Evolutionary conservation across 2,797 vertebrate genomes (phyloP).

Genomic region (Microctenopoma lineatum): DNA sequence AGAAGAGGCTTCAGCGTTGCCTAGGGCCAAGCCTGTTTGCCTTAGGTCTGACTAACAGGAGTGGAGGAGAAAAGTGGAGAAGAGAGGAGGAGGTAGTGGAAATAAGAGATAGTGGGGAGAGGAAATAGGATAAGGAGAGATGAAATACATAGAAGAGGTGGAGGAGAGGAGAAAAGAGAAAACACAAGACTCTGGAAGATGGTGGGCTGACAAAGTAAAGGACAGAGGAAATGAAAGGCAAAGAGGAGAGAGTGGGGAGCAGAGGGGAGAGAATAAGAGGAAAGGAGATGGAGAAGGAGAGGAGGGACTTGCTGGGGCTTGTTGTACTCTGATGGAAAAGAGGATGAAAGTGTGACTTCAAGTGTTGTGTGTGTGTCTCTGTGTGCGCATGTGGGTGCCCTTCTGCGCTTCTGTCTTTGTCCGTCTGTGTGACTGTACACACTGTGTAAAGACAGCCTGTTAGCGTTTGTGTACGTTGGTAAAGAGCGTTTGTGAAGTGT

Average conservation of each 20-base stretch:
- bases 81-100: background rate
- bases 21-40: slow-evolving; percentile 61
- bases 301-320: slow-evolving; percentile 35
- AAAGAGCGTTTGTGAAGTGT: slow-evolving; percentile 36
- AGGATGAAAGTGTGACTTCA: slow-evolving; percentile 43
- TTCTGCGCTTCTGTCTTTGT: slow-evolving; percentile 22
- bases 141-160: background rate
- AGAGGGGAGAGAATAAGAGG: background rate
- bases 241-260: too few species aligned
- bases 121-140: background rate
- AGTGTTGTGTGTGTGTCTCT: slow-evolving; percentile 16
- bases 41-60: slow-evolving; percentile 60
- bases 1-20: slow-evolving; percentile 53
- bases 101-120: background rate
- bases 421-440: slow-evolving; percentile 36
- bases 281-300: background rate
- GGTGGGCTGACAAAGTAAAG: background rate
- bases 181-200: background rate
- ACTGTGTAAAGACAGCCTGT: slow-evolving; percentile 49
- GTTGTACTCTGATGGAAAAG: slow-evolving; percentile 23
- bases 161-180: background rate
- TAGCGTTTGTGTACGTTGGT: slow-evolving; percentile 38
- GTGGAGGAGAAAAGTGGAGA: slow-evolving; percentile 12
- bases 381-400: background rate
- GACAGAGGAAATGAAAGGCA: background rate